Conservation (phyloP, 2,797 vertebrate genomes). For the Mallotus villosus region DNA sequence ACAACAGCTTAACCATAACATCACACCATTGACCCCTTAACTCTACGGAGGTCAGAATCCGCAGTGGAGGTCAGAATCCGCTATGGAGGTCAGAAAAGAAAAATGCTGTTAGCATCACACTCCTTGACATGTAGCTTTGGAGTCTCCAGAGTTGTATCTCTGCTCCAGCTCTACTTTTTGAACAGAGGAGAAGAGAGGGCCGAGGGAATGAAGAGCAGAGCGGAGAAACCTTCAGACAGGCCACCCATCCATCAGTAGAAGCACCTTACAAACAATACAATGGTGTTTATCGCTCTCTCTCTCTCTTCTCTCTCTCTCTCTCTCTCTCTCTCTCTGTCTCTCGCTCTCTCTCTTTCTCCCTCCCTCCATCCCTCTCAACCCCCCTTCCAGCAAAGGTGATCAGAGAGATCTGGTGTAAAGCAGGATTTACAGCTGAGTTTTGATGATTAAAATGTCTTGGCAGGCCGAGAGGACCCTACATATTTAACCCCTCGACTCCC, state of each 20-base stretch:
- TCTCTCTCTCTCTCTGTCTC: too few species aligned
- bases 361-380: background rate
- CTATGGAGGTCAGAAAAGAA: too few species aligned
- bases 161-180: background rate
- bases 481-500: conserved; percentile 11
- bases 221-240: too few species aligned
- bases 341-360: background rate
- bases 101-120: too few species aligned
- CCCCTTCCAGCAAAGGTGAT: conserved; percentile 20
- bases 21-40: background rate
- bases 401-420: conserved; percentile 27
- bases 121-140: too few species aligned
- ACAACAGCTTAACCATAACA: background rate
- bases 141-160: background rate
- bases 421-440: conserved; percentile 20
- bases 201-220: background rate
- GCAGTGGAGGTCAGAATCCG: too few species aligned
- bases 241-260: conserved; percentile 14
- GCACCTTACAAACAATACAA: conserved; percentile 1
- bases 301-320: background rate
- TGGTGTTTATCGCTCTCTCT: conserved; percentile 24
- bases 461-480: conserved; percentile 20
- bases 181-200: background rate
- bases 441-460: conserved; percentile 37
- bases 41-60: too few species aligned